A percentile compares a stretch with the other conserved stretches of the same genome.
Conservation (phyloP, 92 coral and sea anemone species). For the Siderastrea siderea region DNA sequence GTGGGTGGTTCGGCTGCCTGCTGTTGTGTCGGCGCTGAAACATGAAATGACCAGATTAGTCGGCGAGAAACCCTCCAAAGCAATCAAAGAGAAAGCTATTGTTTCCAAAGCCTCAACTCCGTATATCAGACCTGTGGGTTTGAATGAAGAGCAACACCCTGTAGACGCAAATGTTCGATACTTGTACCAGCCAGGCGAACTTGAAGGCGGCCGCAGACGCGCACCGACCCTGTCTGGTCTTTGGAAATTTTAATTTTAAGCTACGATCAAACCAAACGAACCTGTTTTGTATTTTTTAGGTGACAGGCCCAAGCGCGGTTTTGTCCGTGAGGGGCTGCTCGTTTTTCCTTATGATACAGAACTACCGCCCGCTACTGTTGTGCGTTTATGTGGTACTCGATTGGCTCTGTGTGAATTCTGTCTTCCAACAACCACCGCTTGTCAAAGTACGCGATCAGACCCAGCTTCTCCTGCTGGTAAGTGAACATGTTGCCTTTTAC, state of each 20-base stretch:
- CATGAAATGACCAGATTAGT: neutral
- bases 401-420: neutral
- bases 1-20: neutral
- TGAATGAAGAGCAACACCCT: neutral
- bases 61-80: neutral
- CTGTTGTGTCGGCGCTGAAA: neutral
- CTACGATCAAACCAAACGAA: neutral
- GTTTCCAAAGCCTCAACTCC: neutral
- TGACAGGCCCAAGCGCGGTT: neutral
- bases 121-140: neutral
- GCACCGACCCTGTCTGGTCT: neutral
- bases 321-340: neutral
- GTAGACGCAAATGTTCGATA: neutral
- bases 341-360: neutral
- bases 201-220: neutral
- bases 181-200: neutral
- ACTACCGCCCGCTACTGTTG: neutral
- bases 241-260: neutral
- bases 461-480: conserved; percentile 8
- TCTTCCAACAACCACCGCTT: conserved; percentile 4
- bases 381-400: neutral
- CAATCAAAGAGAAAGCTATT: neutral
- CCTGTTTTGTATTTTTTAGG: neutral
- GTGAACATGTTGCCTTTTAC: neutral
- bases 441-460: conserved; percentile 8